phyloP scores from a whole-genome alignment of 2,797 vertebrate genomes.

The Cuculus canorus region DNA sequence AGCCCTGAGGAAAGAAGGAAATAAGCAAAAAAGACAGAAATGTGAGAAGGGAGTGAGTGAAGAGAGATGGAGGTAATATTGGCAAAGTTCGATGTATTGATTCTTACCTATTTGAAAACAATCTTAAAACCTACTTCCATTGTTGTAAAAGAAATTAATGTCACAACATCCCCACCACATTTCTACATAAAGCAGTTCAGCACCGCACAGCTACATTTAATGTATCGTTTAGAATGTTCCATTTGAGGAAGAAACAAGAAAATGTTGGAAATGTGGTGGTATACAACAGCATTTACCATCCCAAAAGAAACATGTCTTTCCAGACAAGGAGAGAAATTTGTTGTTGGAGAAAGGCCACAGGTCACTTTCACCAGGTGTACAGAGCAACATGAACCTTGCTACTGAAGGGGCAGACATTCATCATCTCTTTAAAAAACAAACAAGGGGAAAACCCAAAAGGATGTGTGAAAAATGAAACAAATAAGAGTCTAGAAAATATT shows the following conservation, averaged over 20 bases:
- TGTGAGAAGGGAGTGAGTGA: neutral
- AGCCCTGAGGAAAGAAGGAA: neutral
- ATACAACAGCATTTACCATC: neutral
- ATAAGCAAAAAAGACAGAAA: neutral
- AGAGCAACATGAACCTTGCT: neutral
- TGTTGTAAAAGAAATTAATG: neutral
- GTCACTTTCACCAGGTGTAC: neutral
- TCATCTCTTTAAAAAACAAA: neutral
- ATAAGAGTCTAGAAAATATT: neutral
- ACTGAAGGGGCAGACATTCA: neutral
- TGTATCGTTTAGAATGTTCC: neutral
- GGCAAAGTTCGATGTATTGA: neutral
- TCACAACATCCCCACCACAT: neutral
- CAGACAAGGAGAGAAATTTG: neutral
- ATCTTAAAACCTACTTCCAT: neutral
- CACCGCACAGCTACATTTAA: neutral
- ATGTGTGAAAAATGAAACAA: neutral
- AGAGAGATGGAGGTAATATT: neutral
- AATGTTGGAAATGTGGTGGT: neutral
- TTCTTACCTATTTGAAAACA: conserved; percentile 9
- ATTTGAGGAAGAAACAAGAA: neutral
- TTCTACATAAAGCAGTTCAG: neutral
- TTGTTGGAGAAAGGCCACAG: neutral
- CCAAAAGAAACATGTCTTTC: neutral
- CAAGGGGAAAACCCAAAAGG: neutral